These are phyloP conservation scores for Wasmannia auropunctata DNA, from an alignment of 1,140 invertebrate species.

Conservation along the genomic window DNA sequence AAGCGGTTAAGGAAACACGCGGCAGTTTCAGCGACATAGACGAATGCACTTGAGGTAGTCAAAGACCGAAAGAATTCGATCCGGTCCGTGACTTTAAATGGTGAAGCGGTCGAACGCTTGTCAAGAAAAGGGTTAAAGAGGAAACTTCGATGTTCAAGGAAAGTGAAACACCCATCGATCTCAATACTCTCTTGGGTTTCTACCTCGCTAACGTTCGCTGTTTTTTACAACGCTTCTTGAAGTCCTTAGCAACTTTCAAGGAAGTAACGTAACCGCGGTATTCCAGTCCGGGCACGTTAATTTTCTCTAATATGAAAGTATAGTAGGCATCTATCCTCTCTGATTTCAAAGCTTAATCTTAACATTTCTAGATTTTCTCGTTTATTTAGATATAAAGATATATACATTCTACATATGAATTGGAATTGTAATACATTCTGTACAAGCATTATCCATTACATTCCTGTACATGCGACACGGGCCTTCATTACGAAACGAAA, in stretches of 20 bases:
- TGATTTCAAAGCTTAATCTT: background rate
- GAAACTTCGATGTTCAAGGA: conserved; percentile 41
- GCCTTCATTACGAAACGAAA: background rate
- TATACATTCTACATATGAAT: background rate
- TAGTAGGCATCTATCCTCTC: background rate
- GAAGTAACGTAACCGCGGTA: background rate
- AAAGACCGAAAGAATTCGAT: conserved; percentile 20
- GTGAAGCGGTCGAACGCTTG: conserved; percentile 1
- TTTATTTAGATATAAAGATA: background rate
- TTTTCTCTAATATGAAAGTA: background rate
- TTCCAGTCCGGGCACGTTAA: background rate
- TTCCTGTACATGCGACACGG: background rate
- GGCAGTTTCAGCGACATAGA: conserved; percentile 1
- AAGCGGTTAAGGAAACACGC: conserved; percentile 16
- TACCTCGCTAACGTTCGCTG: background rate
- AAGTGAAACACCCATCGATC: conserved; percentile 54
- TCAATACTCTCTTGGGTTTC: conserved; percentile 18
- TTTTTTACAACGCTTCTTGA: conserved; percentile 28
- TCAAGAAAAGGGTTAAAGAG: conserved; percentile 31
- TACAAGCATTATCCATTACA: background rate
- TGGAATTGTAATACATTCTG: background rate
- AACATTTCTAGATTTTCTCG: background rate
- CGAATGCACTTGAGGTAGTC: background rate
- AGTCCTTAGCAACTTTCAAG: conserved; percentile 10
- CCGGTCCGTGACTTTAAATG: conserved; percentile 41